Conservation (phyloP, 2,888 invertebrate species). For the Drosophila phalerata region DNA sequence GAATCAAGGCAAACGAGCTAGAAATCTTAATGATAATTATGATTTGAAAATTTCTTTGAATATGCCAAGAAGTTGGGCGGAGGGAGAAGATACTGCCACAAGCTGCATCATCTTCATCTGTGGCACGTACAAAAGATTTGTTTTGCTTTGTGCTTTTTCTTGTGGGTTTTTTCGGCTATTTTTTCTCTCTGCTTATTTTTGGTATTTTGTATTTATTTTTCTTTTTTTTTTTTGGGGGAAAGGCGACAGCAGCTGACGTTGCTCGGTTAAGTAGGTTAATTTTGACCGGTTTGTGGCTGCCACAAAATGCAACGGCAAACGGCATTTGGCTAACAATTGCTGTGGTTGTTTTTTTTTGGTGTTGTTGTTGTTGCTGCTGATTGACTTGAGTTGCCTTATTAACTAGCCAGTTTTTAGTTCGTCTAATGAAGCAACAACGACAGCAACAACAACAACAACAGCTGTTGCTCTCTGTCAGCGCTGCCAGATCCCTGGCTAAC, state of each 20-base stretch:
- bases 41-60: constrained; percentile 20
- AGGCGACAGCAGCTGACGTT: constrained; percentile 54
- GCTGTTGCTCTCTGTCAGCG: constrained; percentile 37
- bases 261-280: constrained; percentile 78
- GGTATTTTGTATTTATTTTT: constrained; percentile 7
- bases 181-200: constrained; percentile 21
- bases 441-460: constrained; percentile 28
- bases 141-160: constrained; percentile 27
- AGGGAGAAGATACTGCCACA: neutral
- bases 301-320: constrained; percentile 35
- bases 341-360: constrained; percentile 29
- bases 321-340: constrained; percentile 65
- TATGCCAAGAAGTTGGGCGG: neutral
- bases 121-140: constrained; percentile 71
- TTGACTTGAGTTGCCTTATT: constrained; percentile 73
- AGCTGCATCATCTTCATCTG: constrained; percentile 33
- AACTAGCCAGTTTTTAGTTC: constrained; percentile 51
- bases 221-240: constrained; percentile 26
- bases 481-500: constrained; percentile 52
- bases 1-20: neutral
- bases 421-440: constrained; percentile 72
- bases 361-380: constrained; percentile 53
- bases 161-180: constrained; percentile 7
- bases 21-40: constrained; percentile 14
- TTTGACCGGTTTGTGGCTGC: constrained; percentile 79